Evolutionary conservation across 2,888 invertebrate genomes (phyloP), one percentile per base, ranked within the genome.

Genomic region (Uloborus plumipes): DNA sequence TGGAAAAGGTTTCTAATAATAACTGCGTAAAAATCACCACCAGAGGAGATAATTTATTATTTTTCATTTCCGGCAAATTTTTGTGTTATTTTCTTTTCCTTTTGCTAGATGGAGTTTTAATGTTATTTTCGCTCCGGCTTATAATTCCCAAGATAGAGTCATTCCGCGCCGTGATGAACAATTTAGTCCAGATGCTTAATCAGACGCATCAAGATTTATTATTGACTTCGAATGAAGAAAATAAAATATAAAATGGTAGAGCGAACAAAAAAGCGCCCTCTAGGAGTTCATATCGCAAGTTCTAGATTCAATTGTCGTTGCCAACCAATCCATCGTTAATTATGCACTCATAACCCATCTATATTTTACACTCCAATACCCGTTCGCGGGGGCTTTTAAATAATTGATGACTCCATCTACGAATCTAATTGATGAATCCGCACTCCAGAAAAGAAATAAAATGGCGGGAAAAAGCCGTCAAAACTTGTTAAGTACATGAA

Each of bases 361-460:
- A 81, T 81, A 81, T 81, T 81, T 81, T 81, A 81, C 80, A 81
- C 80, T 49, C 80, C 74, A 74, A 74, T 81, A 81, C 80, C 73
- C 80, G 64, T 74, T 81, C 74, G 69, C 69, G 69, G 70, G 69
- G 39, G 80, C 67, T 81, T 81, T 81, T 81, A 81, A 81, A 81
- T 81, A 81, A 81, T 81, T 81, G 80, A 81, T 74, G 80, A 81
- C 80, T 81, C 74, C 70, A 74, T 81, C 66, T 51, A 55, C n/a
- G 55, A 49, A 64, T 74, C 74, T 81, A 81, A 81, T 81, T 81
- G 80, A 81, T 81, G 80, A 74, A 70, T 74, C 74, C 58, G 64
- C 51, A 73, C 61, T 67, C 20, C 31, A 53, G 66, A 66, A 66
- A 58, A 59, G 49, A 59, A 67, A 66, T 53, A 51, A 79, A 78